Evolutionary conservation across 2,113 vertebrate genomes (phyloP).

Genomic region (Tenebrosternarchus preto): DNA sequence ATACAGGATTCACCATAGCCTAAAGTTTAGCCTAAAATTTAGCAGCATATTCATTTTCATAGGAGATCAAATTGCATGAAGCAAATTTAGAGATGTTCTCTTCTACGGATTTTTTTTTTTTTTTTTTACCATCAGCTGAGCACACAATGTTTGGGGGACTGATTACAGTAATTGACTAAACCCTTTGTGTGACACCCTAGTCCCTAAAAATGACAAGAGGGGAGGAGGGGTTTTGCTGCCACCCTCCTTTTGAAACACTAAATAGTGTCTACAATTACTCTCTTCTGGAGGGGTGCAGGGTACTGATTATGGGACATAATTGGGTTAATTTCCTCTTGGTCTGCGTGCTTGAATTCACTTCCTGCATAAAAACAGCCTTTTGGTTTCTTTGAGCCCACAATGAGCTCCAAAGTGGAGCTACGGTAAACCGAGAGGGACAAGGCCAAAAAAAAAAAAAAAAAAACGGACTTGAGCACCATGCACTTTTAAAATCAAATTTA

Average conservation of each 20-base stretch:
- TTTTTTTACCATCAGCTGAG: slow-evolving; percentile 19
- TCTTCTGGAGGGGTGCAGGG: slow-evolving; percentile 50
- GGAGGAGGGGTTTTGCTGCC: slow-evolving; percentile 40
- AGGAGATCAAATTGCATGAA: slow-evolving; percentile 18
- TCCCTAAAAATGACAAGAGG: slow-evolving; percentile 49
- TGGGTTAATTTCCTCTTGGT: slow-evolving; percentile 57
- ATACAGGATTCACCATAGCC: background rate
- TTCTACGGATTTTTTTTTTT: slow-evolving; percentile 10
- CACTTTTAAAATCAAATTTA: background rate
- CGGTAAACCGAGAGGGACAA: background rate
- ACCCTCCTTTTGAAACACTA: slow-evolving; percentile 48
- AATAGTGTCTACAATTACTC: slow-evolving; percentile 53
- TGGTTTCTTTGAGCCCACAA: slow-evolving; percentile 19
- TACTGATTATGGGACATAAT: slow-evolving; percentile 55
- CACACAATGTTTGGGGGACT: slow-evolving; percentile 37
- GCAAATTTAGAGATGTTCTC: slow-evolving; percentile 32
- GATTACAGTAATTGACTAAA: slow-evolving; percentile 56
- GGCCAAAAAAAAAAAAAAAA: background rate
- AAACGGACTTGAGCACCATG: no score
- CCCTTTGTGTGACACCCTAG: slow-evolving; percentile 47
- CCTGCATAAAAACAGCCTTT: slow-evolving; percentile 47
- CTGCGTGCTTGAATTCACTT: slow-evolving; percentile 48
- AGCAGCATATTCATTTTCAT: slow-evolving; percentile 18
- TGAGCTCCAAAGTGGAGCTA: background rate
- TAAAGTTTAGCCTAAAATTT: background rate